Base-by-base conservation (phyloP, 2,888 invertebrate genomes). In the Tanaodytes sp. region DNA sequence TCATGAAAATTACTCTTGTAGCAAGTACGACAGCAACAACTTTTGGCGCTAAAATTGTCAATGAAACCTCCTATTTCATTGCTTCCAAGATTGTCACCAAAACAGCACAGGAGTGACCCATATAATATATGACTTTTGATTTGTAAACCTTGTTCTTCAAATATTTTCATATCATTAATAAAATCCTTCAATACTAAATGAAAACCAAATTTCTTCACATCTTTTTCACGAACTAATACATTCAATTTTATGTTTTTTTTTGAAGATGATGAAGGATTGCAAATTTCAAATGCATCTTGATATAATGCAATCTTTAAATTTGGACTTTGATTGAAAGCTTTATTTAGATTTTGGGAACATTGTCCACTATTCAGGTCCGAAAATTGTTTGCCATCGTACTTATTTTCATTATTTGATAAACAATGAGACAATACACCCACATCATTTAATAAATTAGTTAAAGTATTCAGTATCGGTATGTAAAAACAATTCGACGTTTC, bases 41-140 rank as follows among this genome's bases (percentile, higher is more conserved):
- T 42, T n/a, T 62, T 30, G 2, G 14, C 31, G 30, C 64, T 67
- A 37, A 75, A 75, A 64, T 73, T 75, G 36, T 75, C 66, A 12
- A 57, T 51, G 42, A 72, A 76, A 2, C 72, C 74, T 49, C 42
- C 42, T 20, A 42, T 19, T 19, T 42, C 42, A 8, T 42, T 42
- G 9, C 12, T 42, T 20, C 42, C 20, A 4, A 42, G 20, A 42
- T 42, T 42, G 19, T 42, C 42, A 1, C 20, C 42, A 12, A 20
- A 1, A 12, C 42, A 42, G 15, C 42, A 42, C 19, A 42, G 11
- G 12, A 42, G 20, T 12, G n/a, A 42, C 2, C 42, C 42, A 2
- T 42, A 20, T 2, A 42, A 42, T 5, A 42, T 20, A 20, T 42
- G 20, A 8, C 42, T 20, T 8, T 20, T 42, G 2, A 42, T 42